These are phyloP conservation scores for Xerus inauris DNA, from an alignment of 2,113 vertebrate genomes.

Conservation along the genomic window DNA sequence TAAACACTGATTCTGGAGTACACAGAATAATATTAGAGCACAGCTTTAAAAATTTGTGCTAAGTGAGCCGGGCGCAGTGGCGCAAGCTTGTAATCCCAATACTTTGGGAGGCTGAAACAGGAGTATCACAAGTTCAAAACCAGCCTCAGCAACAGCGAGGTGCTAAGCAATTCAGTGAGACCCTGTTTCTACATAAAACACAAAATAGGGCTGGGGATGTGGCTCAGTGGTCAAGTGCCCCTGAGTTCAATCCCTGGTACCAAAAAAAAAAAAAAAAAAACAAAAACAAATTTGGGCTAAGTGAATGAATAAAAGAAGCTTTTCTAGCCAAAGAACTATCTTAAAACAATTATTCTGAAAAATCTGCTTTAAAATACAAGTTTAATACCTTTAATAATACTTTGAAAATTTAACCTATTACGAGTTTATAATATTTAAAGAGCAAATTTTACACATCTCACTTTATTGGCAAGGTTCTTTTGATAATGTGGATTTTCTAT, in stretches of 20 bases:
- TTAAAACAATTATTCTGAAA: conserved; percentile 34
- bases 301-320: neutral
- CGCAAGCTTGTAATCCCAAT: too few relatives aligned
- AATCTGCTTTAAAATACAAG: neutral
- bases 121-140: too few relatives aligned
- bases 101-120: too few relatives aligned
- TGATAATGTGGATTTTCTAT: neutral
- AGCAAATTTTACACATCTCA: neutral
- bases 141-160: too few relatives aligned
- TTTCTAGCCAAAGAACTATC: neutral
- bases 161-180: too few relatives aligned
- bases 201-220: too few relatives aligned
- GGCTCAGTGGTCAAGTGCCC: too few relatives aligned
- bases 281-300: neutral
- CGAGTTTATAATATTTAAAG: neutral
- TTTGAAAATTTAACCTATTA: conserved; percentile 19
- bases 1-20: neutral
- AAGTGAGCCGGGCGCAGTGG: too few relatives aligned
- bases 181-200: too few relatives aligned
- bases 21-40: neutral
- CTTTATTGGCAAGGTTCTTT: conserved; percentile 18
- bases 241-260: too few relatives aligned
- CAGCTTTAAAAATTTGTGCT: neutral
- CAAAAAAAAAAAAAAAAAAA: too few relatives aligned
- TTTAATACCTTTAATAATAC: neutral